Base-by-base conservation (phyloP, 2,888 invertebrate genomes). In the Steinernema hermaphroditum region DNA sequence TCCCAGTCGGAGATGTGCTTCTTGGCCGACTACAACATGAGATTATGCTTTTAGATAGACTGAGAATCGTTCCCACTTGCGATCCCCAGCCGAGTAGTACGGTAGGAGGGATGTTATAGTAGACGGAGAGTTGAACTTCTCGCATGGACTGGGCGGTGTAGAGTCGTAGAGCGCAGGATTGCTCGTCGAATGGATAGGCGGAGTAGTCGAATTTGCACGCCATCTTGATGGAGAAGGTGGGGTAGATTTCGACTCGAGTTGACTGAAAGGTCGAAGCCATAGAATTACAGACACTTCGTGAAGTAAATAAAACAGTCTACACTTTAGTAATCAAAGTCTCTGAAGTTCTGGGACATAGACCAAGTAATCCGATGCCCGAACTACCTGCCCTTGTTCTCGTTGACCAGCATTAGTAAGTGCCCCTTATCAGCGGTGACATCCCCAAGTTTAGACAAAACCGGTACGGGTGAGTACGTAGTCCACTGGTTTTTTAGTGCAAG, bases 121-220 rank as follows among this genome's bases (percentile, higher is more conserved):
- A 79, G 8, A 73, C 70, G 22, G 70, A 43, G 44, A 76, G 70
- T 29, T 73, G 71, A 16, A 81, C 78, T 68, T 79, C 79, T 54
- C 71, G 76, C 79, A 79, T 79, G 16, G 77, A 32, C 27, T 69
- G 74, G 16, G 74, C 68, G 9, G 78, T 80, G 69, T 81, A 79
- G 8, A 79, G 71, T 9, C 81, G 74, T 22, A 81, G 54, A 44
- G 76, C 71, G 68, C 79, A 79, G 14, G 68, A 44, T 37, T 79
- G 79, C 22, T 54, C 68, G 62, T 79, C 80, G 43, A 70, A 75
- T 4, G 80, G 80, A 44, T 78, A 79, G 22, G 71, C 74, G 41
- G 78, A 73, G 44, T 76, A 85, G 74, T 85, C 84, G 71, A 85
- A 81, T 16, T 73, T 29, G 72, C 85, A 85, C 0, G 83, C 83